Base-by-base conservation (phyloP, 2,113 vertebrate genomes). In the Bufo bufo region DNA sequence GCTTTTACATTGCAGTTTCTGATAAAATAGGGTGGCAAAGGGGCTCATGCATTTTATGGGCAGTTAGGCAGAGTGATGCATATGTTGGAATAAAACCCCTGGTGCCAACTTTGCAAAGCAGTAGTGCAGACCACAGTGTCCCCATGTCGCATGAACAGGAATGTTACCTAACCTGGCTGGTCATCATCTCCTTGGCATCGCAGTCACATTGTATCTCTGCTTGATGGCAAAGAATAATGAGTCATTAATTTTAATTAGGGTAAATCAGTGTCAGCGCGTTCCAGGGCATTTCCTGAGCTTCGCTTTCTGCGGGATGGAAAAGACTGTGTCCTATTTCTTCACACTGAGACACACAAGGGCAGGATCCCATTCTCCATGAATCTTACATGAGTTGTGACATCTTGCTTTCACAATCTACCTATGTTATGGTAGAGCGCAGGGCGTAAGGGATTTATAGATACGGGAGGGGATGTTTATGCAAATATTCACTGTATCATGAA, bases 361-460 rank as follows among this genome's bases (percentile, higher is more conserved):
- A 16, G 47, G 72, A 50, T 20, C 23, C 12, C 72, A 19, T 49
- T 13, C 72, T 17, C 5, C 4, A 75, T 75, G 17, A 49, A 75
- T 75, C 72, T 75, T 75, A 50, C 72, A 75, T 75, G 72, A 75
- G 72, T 50, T 50, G 71, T 47, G 69, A 45, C 16, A 16, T 75
- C 72, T 75, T 16, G 1, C 5, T 6, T 47, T 75, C 47, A 45
- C 50, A 8, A 47, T 20, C 50, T 50, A 75, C 50, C 2, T 33
- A 33, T 33, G 6, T 63, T 63, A 63, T 63, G 19, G 9, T 6
- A 63, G 1, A 20, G 4, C 16, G 17, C 19, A 6, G 20, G 7
- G 56, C 12, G 11, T 58, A 58, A 58, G 2, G 11, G 2, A 58
- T 58, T 58, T 58, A 58, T 11, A 12, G 56, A 2, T 58, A 58